A percentile compares a stretch with the other conserved stretches of the same genome.
Evolutionary conservation across 2,888 invertebrate genomes (phyloP).

Genomic region (Ochropleura leucogaster): DNA sequence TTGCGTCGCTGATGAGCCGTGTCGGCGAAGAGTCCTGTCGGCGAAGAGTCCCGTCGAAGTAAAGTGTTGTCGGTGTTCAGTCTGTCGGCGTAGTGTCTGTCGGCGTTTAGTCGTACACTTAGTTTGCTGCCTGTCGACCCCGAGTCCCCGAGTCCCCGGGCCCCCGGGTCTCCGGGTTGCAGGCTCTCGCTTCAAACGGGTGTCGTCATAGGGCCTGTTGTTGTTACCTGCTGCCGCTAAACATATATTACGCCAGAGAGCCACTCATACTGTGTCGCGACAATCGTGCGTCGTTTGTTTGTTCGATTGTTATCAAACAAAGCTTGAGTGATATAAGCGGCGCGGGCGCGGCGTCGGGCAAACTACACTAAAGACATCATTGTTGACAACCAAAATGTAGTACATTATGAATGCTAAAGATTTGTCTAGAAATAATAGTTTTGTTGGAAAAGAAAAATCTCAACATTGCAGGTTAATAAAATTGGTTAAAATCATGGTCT

Average conservation of each 20-base stretch:
- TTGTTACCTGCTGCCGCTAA: background rate
- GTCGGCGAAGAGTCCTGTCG: no score
- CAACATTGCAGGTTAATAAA: background rate
- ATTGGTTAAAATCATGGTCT: background rate
- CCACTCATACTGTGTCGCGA: background rate
- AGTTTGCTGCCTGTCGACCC: background rate
- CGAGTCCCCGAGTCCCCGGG: background rate
- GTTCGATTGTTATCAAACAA: slow-evolving; percentile 31
- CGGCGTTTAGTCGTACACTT: no score
- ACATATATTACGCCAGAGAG: background rate
- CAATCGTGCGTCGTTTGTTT: slow-evolving; percentile 3
- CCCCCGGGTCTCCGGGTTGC: no score
- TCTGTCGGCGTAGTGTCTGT: no score
- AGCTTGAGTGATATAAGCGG: background rate
- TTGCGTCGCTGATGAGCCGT: no score
- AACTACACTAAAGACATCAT: background rate
- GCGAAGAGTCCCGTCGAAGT: no score
- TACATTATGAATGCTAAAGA: background rate
- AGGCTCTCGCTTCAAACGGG: background rate
- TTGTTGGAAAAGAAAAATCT: background rate
- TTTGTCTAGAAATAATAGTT: background rate
- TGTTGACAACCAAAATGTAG: background rate
- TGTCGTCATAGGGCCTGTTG: slow-evolving; percentile 4
- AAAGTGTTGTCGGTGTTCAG: no score
- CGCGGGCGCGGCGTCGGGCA: background rate